These are phyloP conservation scores for Ceraclea dissimilis DNA, from an alignment of 2,888 invertebrate genomes.

Conservation along the genomic window DNA sequence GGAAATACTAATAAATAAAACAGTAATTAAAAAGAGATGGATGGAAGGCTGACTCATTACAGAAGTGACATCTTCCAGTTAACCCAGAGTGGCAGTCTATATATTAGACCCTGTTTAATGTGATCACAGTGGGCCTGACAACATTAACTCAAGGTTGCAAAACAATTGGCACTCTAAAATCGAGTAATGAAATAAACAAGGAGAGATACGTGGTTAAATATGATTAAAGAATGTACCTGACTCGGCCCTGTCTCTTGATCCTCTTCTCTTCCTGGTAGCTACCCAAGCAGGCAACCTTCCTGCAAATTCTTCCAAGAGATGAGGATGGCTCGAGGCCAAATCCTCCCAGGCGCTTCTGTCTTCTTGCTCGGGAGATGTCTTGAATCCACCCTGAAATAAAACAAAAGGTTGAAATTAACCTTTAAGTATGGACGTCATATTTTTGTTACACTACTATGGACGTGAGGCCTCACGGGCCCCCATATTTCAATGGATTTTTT, in stretches of 20 bases:
- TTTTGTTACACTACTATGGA: too few relatives aligned
- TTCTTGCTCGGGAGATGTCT: slow-evolving; percentile 8
- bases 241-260: slow-evolving; percentile 34
- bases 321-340: slow-evolving; percentile 64
- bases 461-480: too few relatives aligned
- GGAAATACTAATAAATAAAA: slow-evolving; percentile 25
- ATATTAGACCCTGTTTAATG: too few relatives aligned
- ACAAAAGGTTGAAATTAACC: too few relatives aligned
- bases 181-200: too few relatives aligned
- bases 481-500: too few relatives aligned
- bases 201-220: background rate
- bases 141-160: too few relatives aligned
- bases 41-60: background rate
- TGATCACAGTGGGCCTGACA: too few relatives aligned
- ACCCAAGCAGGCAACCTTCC: slow-evolving; percentile 42
- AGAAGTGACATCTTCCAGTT: background rate
- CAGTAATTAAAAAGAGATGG: background rate
- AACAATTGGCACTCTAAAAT: too few relatives aligned
- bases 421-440: too few relatives aligned
- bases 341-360: slow-evolving; percentile 50
- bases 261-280: slow-evolving; percentile 39
- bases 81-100: too few relatives aligned
- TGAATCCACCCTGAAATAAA: slow-evolving; percentile 16
- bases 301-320: slow-evolving; percentile 61
- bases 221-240: slow-evolving; percentile 7